Conservation (phyloP, 2,797 vertebrate species). For the Sebastes elongatus region DNA sequence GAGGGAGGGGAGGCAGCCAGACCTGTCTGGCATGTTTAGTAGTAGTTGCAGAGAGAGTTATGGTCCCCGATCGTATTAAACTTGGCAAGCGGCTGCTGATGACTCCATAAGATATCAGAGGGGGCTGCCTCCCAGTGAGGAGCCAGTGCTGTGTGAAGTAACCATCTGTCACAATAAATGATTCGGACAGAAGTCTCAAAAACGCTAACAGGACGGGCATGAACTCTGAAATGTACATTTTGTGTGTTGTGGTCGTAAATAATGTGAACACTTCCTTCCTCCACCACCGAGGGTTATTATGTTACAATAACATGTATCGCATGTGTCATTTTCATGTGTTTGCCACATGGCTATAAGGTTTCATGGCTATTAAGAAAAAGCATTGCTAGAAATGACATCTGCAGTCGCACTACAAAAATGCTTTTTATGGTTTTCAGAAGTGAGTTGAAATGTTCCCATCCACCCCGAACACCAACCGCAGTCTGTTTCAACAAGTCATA, state of each 20-base stretch:
- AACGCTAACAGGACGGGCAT: not conserved
- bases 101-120: slow-evolving; percentile 63
- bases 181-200: slow-evolving; percentile 29
- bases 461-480: not conserved
- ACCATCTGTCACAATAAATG: slow-evolving; percentile 47
- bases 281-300: slow-evolving; percentile 5
- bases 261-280: slow-evolving; percentile 48
- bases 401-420: not conserved
- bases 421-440: slow-evolving; percentile 20
- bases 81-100: slow-evolving; percentile 60
- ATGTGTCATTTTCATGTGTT: slow-evolving; percentile 39
- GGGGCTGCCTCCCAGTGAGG: slow-evolving; percentile 23
- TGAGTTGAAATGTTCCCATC: not conserved
- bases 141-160: slow-evolving; percentile 17
- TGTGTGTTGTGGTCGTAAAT: slow-evolving; percentile 44
- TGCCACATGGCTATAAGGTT: slow-evolving; percentile 40
- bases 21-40: slow-evolving; percentile 66
- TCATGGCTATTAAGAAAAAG: slow-evolving; percentile 31
- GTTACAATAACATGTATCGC: slow-evolving; percentile 40
- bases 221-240: slow-evolving; percentile 32
- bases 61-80: slow-evolving; percentile 58
- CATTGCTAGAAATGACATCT: slow-evolving; percentile 31
- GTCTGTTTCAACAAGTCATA: not conserved
- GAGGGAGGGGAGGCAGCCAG: slow-evolving; percentile 37
- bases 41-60: slow-evolving; percentile 64